phyloP scores from a whole-genome alignment of 2,888 invertebrate genomes.

The Nomada fabriciana region DNA sequence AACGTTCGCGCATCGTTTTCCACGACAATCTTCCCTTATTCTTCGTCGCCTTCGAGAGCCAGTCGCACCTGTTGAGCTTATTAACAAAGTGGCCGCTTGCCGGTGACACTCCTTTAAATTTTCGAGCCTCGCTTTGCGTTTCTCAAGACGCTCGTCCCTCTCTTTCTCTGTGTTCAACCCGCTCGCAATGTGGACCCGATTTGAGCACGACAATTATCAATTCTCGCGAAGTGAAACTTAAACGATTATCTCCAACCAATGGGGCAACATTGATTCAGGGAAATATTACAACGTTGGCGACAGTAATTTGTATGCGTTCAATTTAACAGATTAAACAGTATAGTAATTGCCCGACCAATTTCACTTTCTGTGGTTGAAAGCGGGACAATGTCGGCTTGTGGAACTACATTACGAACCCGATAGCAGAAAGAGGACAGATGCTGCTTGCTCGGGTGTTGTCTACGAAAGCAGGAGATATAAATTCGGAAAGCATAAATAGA shows the following conservation, averaged over 20 bases:
- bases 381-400: too few species aligned
- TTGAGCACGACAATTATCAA: background rate
- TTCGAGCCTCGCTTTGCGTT: background rate
- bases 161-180: background rate
- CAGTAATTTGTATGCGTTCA: conserved; percentile 4
- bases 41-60: conserved; percentile 1
- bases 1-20: background rate
- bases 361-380: background rate
- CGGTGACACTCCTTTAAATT: conserved; percentile 31
- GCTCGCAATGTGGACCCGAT: background rate
- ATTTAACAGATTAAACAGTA: conserved; percentile 18
- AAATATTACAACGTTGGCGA: background rate
- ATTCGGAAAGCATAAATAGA: too few species aligned
- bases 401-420: too few species aligned
- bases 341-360: background rate
- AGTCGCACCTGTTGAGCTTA: conserved; percentile 70
- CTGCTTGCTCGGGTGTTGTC: too few species aligned
- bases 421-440: too few species aligned
- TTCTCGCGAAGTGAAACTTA: background rate
- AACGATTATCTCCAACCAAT: background rate
- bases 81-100: conserved; percentile 60
- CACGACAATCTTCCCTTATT: conserved; percentile 3
- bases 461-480: too few species aligned
- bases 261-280: background rate
- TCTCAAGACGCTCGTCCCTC: background rate